Conservation (phyloP, 1,140 invertebrate genomes). For the Frieseomelitta varia region DNA sequence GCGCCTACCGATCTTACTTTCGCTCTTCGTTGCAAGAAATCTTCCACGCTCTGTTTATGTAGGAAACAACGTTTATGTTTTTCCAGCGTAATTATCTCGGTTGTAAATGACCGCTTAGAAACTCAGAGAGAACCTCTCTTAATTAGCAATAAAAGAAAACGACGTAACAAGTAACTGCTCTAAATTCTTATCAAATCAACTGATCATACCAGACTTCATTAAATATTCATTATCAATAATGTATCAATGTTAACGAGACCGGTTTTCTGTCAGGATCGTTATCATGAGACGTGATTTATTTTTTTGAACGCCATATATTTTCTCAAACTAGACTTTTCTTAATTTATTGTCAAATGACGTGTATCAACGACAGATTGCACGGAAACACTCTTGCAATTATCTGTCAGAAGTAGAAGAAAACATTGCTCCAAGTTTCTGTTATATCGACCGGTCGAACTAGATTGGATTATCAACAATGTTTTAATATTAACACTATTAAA, state of each 20-base stretch:
- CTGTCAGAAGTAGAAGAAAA: too few species aligned
- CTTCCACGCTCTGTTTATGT: background rate
- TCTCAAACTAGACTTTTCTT: too few species aligned
- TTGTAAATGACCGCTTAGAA: background rate
- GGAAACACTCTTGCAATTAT: too few species aligned
- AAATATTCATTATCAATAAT: background rate
- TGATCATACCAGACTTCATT: background rate
- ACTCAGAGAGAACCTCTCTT: background rate
- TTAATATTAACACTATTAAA: too few species aligned
- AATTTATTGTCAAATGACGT: too few species aligned
- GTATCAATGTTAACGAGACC: conserved; percentile 2
- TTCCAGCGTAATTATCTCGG: background rate
- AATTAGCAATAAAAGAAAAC: background rate
- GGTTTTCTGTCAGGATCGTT: background rate
- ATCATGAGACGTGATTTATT: too few species aligned
- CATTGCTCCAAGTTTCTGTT: too few species aligned
- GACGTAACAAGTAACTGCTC: background rate
- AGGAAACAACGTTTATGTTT: background rate
- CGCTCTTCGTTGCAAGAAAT: background rate
- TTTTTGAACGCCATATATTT: too few species aligned
- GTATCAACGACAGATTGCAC: too few species aligned
- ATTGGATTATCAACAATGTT: too few species aligned
- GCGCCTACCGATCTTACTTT: background rate
- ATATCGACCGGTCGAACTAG: too few species aligned
- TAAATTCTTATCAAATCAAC: background rate